Base-by-base conservation (phyloP, 2,797 vertebrate genomes). In the Phoxinus dragarum region DNA sequence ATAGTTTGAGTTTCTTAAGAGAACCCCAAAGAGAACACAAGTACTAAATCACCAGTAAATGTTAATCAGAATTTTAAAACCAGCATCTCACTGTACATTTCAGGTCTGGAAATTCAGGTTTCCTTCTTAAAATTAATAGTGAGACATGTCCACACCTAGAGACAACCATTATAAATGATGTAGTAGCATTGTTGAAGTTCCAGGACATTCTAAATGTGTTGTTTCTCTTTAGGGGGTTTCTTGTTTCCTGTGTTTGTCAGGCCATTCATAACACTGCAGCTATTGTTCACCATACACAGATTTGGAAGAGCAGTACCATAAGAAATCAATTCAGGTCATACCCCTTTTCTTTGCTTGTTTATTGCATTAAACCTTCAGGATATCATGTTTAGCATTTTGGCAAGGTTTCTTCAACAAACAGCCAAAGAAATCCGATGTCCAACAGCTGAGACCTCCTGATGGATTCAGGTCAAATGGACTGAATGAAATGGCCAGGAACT, bases 361-460 rank as follows among this genome's bases (percentile, higher is more conserved):
- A 84, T 86, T 89, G 82, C 85, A 86, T 90, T 90, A 88, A 84
- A 76, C 61, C 56, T 73, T 81, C 12, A 49, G 84, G 81, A 85
- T 49, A 75, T 66, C 67, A 82, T 66, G 52, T 88, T 86, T 73
- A 73, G 77, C 80, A 49, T 81, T 88, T 89, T 88, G 88, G 88
- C 86, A 67, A 69, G 27, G 73, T 82, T 82, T 71, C 74, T 71
- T 23, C 36, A 54, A 40, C 52, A 61, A 75, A 14, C 54, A 80
- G 86, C 84, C 85, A 88, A 88, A 66, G 64, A 80, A 64, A 73
- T 88, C 85, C 89, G 88, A 91, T 89, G 89, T 90, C 86, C 81
- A 75, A 56, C 84, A 88, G 80, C 88, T 85, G 80, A 21, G 42
- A 66, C 52, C 49, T 80, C 64, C 67, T 59, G 44, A 69, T 12